Evolutionary conservation across 30 jellyfish, hydroid and myxozoan species (phyloP), one percentile per base, ranked within the genome.

Genomic region (Mastigias papua): DNA sequence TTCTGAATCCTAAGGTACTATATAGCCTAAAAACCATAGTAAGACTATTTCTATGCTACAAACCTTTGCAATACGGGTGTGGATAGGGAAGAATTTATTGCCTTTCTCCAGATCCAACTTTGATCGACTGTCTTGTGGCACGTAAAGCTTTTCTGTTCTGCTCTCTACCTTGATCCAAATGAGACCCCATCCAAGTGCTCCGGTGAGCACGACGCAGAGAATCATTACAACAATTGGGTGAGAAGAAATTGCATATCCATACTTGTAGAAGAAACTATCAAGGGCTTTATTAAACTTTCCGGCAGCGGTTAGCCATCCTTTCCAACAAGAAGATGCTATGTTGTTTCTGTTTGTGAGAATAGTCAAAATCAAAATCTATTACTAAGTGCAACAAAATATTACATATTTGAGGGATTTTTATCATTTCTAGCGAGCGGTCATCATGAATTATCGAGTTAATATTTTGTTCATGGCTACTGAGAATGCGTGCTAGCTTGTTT

Each of bases 51-150:
- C n/a, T n/a, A n/a, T n/a, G n/a, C n/a, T n/a, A n/a, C n/a, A n/a
- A n/a, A 72, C 83, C 83, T 35, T 48, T 27, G 42, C 83, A 48
- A 72, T 72, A n/a, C 83, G 83, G 17, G 63, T 72, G 20, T 54
- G 76, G 30, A 50, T 35, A 49, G 76, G 7, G 82, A 67, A 82
- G 60, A 35, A 65, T 82, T 22, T 19, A 28, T 76, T 62, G 19
- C 48, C 88, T 1, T 31, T 22, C 25, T 77, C 23, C 61, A 85
- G 82, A 60, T 71, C 94, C 1, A 34, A 37, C 34, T 64, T 76
- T 17, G 88, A 79, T 27, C 88, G 54, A 34, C 76, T 85, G 63
- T 85, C 62, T 28, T 75, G 88, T 5, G 94, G 94, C 4, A 85
- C 88, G 58, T 35, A 85, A 6, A 85, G 82, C 75, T 85, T 62